These are phyloP conservation scores for Pterostichus madidus DNA, from an alignment of 2,888 invertebrate species.

Conservation along the genomic window DNA sequence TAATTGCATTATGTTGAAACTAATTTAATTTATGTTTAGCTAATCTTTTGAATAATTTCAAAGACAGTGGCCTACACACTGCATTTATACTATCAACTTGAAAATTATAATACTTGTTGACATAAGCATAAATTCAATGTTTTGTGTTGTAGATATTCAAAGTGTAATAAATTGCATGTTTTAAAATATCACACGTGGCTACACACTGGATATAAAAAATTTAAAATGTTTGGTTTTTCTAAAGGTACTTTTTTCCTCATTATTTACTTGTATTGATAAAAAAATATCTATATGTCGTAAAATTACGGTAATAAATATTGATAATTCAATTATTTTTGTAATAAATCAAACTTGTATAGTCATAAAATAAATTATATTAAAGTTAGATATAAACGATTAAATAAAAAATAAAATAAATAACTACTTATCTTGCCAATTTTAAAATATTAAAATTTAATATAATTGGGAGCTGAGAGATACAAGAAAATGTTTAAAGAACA, in stretches of 20 bases:
- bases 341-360: background rate
- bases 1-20: background rate
- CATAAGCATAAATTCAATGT: background rate
- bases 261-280: background rate
- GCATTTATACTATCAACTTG: background rate
- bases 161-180: background rate
- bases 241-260: background rate
- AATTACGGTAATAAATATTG: too few species aligned
- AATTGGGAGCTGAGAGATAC: too few species aligned
- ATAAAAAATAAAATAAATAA: too few species aligned
- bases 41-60: conserved; percentile 16
- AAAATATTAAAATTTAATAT: too few species aligned
- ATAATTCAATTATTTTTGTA: conserved; percentile 4
- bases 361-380: too few species aligned
- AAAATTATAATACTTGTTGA: conserved; percentile 9
- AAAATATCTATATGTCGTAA: too few species aligned
- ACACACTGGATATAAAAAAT: too few species aligned
- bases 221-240: conserved; percentile 3
- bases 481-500: too few species aligned
- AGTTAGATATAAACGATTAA: too few species aligned
- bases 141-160: background rate
- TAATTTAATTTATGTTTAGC: conserved; percentile 29
- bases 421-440: too few species aligned
- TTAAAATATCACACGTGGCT: background rate
- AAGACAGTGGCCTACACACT: background rate